Percentiles rank a stretch among this genome's conserved stretches.
These are phyloP conservation scores for Calliphora vicina DNA, from an alignment of 1,140 invertebrate species.

Conservation along the genomic window DNA sequence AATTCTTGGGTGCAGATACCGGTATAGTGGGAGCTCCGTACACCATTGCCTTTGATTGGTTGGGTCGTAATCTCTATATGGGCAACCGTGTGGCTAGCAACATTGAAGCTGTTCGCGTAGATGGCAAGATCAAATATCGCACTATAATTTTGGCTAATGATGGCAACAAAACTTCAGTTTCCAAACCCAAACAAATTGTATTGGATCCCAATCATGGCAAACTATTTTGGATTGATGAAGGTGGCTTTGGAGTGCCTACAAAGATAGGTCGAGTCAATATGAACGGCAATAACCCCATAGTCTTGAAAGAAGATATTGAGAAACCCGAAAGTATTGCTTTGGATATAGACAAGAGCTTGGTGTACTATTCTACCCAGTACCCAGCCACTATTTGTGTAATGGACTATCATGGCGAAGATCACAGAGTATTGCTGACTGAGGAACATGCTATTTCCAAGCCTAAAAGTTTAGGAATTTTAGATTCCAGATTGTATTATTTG, in stretches of 20 bases:
- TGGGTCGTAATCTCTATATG: slow-evolving; percentile 93
- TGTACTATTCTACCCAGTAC: slow-evolving; percentile 87
- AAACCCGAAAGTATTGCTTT: slow-evolving; percentile 85
- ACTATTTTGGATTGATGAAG: slow-evolving; percentile 96
- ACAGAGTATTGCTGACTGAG: slow-evolving; percentile 74
- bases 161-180: slow-evolving; percentile 85
- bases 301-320: slow-evolving; percentile 73
- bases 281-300: slow-evolving; percentile 84
- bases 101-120: slow-evolving; percentile 89
- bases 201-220: slow-evolving; percentile 91
- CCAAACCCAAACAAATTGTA: slow-evolving; percentile 85
- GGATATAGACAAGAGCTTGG: slow-evolving; percentile 81
- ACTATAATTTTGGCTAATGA: slow-evolving; percentile 90
- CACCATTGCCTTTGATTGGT: slow-evolving; percentile 94
- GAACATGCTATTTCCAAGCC: slow-evolving; percentile 77
- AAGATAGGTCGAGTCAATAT: slow-evolving; percentile 94
- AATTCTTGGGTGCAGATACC: slow-evolving; percentile 79
- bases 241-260: slow-evolving; percentile 85
- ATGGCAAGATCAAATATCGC: slow-evolving; percentile 84
- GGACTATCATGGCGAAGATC: slow-evolving; percentile 77
- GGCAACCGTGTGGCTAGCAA: slow-evolving; percentile 91
- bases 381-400: slow-evolving; percentile 78
- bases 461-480: slow-evolving; percentile 83
- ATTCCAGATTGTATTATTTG: slow-evolving; percentile 85
- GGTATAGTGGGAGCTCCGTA: slow-evolving; percentile 91